Conservation (phyloP, 2,113 vertebrate species). For the Numenius arquata region DNA sequence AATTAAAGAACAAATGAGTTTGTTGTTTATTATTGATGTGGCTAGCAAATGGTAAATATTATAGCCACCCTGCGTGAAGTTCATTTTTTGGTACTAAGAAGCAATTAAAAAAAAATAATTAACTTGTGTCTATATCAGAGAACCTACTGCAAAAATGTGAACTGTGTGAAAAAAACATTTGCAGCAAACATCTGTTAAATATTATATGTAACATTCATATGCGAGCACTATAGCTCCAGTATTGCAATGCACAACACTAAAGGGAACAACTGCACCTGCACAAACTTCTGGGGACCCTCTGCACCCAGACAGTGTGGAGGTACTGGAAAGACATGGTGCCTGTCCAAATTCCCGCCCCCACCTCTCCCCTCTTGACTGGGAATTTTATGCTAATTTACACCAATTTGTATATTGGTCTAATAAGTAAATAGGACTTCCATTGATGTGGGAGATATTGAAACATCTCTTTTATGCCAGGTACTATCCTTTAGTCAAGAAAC, state of each 20-base stretch:
- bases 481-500: neutral
- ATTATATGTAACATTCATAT: neutral
- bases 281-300: neutral
- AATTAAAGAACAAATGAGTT: neutral
- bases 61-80: neutral
- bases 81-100: neutral
- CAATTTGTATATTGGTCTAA: neutral
- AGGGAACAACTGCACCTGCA: neutral
- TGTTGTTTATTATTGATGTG: neutral
- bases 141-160: neutral
- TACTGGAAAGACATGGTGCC: neutral
- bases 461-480: neutral
- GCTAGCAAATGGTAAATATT: neutral
- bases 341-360: neutral
- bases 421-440: neutral
- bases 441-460: neutral
- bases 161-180: neutral
- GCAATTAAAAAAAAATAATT: neutral
- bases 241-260: neutral
- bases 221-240: neutral
- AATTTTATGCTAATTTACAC: neutral
- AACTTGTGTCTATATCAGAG: neutral
- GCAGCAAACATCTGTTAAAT: neutral
- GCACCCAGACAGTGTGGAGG: neutral
- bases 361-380: neutral